These are phyloP conservation scores for Pasiphila rectangulata DNA, from an alignment of 2,888 invertebrate species.

Conservation along the genomic window DNA sequence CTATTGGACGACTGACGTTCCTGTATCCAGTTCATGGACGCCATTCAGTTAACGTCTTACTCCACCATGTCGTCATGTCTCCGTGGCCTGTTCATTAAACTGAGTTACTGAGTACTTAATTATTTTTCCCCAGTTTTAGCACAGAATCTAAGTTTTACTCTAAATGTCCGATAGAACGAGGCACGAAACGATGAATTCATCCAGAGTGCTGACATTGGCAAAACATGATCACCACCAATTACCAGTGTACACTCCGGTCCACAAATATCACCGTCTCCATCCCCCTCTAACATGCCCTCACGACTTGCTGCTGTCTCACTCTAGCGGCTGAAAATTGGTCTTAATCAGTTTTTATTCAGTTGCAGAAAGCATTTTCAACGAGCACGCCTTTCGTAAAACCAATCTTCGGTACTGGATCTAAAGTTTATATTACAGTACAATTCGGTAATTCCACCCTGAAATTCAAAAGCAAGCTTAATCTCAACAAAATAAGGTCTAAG, in stretches of 20 bases:
- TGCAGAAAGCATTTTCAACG: conserved; percentile 30
- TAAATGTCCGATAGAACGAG: conserved; percentile 41
- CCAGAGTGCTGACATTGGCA: conserved; percentile 71
- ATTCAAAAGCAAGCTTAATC: conserved; percentile 12
- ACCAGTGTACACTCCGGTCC: conserved; percentile 63
- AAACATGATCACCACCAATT: conserved; percentile 80
- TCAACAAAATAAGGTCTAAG: conserved; percentile 11
- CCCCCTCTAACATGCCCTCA: conserved; percentile 35
- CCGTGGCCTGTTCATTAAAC: too few relatives aligned
- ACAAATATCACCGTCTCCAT: conserved; percentile 48
- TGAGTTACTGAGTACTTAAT: too few relatives aligned
- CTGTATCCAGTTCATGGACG: too few relatives aligned
- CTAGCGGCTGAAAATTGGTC: conserved; percentile 51
- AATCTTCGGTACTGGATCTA: conserved; percentile 11
- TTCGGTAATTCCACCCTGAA: not conserved
- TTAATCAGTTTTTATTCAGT: conserved; percentile 48
- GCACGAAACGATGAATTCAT: conserved; percentile 66
- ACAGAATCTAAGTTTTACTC: not conserved
- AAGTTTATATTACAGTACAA: conserved; percentile 25
- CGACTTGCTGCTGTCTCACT: conserved; percentile 32
- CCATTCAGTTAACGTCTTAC: too few relatives aligned
- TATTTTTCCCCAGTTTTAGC: too few relatives aligned
- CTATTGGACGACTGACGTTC: too few relatives aligned
- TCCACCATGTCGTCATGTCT: too few relatives aligned
- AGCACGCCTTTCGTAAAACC: not conserved